phyloP scores from a whole-genome alignment of 2,888 invertebrate genomes.

The Selenia dentaria region DNA sequence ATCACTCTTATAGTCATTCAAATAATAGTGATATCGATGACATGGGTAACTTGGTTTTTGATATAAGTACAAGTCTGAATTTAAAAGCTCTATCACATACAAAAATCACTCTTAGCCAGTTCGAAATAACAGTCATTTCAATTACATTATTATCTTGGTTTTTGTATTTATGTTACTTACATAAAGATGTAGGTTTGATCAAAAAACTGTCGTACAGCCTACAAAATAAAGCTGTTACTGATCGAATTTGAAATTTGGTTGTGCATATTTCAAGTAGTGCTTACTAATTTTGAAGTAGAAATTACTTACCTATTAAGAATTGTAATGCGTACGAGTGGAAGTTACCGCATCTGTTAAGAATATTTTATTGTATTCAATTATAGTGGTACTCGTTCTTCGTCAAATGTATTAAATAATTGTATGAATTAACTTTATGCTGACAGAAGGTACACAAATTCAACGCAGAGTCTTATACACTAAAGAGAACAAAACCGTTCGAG shows the following conservation, averaged over 20 bases:
- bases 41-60: not conserved
- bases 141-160: not conserved
- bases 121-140: not conserved
- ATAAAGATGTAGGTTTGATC: not conserved
- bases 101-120: not conserved
- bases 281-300: constrained; percentile 1
- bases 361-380: constrained; percentile 10
- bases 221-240: not conserved
- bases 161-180: not conserved
- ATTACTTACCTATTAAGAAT: not conserved
- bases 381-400: not conserved
- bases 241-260: not conserved
- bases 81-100: not conserved
- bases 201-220: not conserved
- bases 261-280: not conserved
- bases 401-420: no score
- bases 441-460: no score
- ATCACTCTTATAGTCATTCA: not conserved
- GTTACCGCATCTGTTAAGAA: constrained; percentile 15
- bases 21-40: not conserved
- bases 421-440: no score
- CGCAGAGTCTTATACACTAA: no score
- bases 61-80: not conserved
- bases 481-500: no score
- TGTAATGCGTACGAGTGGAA: constrained; percentile 1